phyloP scores from a whole-genome alignment of 2,888 invertebrate genomes.

The Torymus texanus region DNA sequence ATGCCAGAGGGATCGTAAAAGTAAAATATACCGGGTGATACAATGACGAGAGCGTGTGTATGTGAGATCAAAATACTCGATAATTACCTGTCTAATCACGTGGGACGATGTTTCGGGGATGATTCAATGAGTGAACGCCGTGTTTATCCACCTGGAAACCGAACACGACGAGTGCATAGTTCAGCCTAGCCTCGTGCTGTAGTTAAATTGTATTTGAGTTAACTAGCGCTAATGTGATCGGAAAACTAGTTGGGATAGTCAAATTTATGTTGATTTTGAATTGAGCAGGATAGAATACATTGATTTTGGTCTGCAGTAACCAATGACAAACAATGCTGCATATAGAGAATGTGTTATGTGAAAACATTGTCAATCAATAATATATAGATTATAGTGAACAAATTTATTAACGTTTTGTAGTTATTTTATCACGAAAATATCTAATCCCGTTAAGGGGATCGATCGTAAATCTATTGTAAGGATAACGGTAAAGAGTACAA shows the following conservation, averaged over 20 bases:
- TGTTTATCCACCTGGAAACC: slow-evolving; percentile 46
- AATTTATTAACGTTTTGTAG: no score
- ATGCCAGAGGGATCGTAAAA: slow-evolving; percentile 9
- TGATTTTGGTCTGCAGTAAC: neutral
- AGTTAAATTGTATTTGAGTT: slow-evolving; percentile 38
- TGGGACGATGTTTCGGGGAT: slow-evolving; percentile 33
- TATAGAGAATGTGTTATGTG: no score
- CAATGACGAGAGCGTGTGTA: neutral
- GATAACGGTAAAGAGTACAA: no score
- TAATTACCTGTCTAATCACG: slow-evolving; percentile 50
- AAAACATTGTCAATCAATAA: no score
- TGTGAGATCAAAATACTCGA: slow-evolving; percentile 48
- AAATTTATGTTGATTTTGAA: slow-evolving; percentile 28
- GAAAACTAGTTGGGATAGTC: slow-evolving; percentile 3
- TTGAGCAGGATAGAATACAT: neutral
- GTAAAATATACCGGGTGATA: slow-evolving; percentile 28
- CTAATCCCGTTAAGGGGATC: neutral
- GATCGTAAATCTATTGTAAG: neutral
- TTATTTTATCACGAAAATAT: no score
- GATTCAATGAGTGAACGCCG: slow-evolving; percentile 25
- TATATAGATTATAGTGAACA: no score
- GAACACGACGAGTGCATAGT: neutral
- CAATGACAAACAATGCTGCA: no score
- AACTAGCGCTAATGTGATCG: slow-evolving; percentile 45
- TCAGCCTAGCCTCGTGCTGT: neutral